Conservation (phyloP, 1,140 invertebrate species). For the Gonatopus flavifemur region DNA sequence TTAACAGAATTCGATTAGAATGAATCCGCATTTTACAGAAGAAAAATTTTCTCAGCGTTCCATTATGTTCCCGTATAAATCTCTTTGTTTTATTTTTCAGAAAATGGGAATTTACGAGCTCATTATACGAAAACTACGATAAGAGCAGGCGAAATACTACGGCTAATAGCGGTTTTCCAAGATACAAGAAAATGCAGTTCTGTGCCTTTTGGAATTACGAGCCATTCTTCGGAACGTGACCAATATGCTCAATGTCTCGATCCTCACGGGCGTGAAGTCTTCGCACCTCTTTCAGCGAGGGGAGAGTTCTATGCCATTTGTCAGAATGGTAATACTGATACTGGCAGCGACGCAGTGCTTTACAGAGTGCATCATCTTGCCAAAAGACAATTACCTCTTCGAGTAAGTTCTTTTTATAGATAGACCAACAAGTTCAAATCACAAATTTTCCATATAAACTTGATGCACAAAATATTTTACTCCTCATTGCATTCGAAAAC, state of each 20-base stretch:
- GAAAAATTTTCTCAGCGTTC: not conserved
- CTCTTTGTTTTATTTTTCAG: constrained; percentile 38
- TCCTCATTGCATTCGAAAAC: not conserved
- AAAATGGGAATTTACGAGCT: constrained; percentile 52
- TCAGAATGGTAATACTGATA: constrained; percentile 43
- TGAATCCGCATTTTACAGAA: too few species aligned
- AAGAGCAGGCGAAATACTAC: constrained; percentile 53
- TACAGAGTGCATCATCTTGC: constrained; percentile 53
- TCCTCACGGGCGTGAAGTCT: constrained; percentile 50
- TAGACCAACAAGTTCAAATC: too few species aligned
- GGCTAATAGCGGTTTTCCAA: constrained; percentile 57
- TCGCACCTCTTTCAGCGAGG: constrained; percentile 46
- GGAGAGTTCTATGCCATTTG: constrained; percentile 55
- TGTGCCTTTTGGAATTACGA: constrained; percentile 50
- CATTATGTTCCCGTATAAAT: not conserved
- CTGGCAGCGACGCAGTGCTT: constrained; percentile 45
- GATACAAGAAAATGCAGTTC: constrained; percentile 52
- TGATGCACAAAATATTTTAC: not conserved
- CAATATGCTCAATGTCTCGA: constrained; percentile 58
- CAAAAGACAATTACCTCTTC: constrained; percentile 44
- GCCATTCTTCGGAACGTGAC: constrained; percentile 48
- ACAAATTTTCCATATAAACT: too few species aligned
- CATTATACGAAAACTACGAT: constrained; percentile 58
- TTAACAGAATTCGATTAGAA: too few species aligned
- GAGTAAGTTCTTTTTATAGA: constrained; percentile 29